Evolutionary conservation across 1,140 invertebrate species (phyloP).

Genomic region (Papilio helenus): DNA sequence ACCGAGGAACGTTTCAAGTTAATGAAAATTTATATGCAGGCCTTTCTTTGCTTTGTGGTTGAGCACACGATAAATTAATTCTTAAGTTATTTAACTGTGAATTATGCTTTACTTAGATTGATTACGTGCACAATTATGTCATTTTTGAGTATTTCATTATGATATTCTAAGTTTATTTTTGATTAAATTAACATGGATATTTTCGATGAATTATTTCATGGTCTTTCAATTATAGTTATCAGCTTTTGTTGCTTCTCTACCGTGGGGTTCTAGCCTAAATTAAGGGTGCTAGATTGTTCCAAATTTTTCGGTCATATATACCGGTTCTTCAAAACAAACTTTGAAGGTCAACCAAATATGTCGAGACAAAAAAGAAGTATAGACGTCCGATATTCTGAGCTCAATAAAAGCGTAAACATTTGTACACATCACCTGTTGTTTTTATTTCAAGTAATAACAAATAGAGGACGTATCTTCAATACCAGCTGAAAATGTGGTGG

Average conservation of each 20-base stretch:
- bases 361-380: neutral
- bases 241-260: too few species aligned
- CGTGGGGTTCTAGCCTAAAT: neutral
- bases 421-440: neutral
- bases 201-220: neutral
- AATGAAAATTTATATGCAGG: slow-evolving; percentile 19
- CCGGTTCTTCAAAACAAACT: neutral
- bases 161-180: too few species aligned
- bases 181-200: too few species aligned
- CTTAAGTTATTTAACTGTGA: neutral
- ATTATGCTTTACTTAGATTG: too few species aligned
- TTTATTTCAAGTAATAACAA: neutral
- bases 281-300: neutral
- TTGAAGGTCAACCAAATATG: neutral
- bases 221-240: neutral
- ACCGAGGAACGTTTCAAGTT: neutral
- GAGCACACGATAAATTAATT: neutral
- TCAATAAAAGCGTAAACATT: neutral
- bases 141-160: too few species aligned
- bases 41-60: neutral
- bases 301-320: neutral
- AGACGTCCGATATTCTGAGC: neutral
- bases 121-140: too few species aligned
- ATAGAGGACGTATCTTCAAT: neutral
- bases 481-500: neutral